Conservation (phyloP, 1,140 invertebrate species). For the Melitaea cinxia region DNA sequence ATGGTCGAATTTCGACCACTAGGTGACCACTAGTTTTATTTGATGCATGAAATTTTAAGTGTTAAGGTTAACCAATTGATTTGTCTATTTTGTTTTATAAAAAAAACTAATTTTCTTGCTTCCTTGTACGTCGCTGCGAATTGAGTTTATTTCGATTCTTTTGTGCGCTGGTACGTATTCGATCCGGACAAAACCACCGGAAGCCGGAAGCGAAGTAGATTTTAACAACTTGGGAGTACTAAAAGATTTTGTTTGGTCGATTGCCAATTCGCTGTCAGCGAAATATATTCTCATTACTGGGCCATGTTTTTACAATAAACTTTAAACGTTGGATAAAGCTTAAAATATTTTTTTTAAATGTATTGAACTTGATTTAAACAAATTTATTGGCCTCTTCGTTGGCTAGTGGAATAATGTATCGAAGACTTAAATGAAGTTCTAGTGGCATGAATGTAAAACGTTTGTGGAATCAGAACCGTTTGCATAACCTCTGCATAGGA, state of each 20-base stretch:
- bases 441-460: conserved; percentile 11
- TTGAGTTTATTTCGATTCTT: neutral
- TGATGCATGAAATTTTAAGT: too few relatives aligned
- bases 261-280: conserved; percentile 16
- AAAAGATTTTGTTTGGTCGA: conserved; percentile 25
- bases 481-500: conserved; percentile 42
- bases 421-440: neutral
- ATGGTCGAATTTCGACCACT: too few relatives aligned
- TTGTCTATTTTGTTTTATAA: neutral
- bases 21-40: too few relatives aligned
- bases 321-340: neutral
- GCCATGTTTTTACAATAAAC: conserved; percentile 17
- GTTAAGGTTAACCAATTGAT: too few relatives aligned
- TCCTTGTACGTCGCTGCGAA: neutral
- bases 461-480: conserved; percentile 18
- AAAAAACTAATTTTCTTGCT: neutral
- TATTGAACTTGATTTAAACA: neutral
- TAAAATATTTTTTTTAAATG: neutral
- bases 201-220: conserved; percentile 21
- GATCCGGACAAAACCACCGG: conserved; percentile 13
- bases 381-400: neutral
- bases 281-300: conserved; percentile 16
- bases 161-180: neutral
- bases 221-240: conserved; percentile 25
- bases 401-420: neutral